A percentile compares a stretch with the other conserved stretches of the same genome.
Conservation (phyloP, 2,888 invertebrate genomes). For the Megaustenia siamemsis region DNA sequence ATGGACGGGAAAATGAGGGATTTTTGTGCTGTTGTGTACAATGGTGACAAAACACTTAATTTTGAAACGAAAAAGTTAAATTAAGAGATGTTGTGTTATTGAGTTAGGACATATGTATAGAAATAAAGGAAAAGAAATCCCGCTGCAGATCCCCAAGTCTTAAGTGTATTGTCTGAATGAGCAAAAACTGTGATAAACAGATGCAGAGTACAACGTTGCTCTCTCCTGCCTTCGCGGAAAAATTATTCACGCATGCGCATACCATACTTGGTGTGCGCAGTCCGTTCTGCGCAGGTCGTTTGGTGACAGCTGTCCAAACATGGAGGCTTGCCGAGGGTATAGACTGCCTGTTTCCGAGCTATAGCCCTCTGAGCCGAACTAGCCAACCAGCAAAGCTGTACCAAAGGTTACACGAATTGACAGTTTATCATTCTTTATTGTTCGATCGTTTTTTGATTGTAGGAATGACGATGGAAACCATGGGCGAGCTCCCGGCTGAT, state of each 20-base stretch:
- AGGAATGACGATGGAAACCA: slow-evolving; percentile 81
- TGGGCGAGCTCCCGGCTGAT: slow-evolving; percentile 79
- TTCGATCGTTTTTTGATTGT: slow-evolving; percentile 78
- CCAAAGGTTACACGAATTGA: slow-evolving; percentile 77
- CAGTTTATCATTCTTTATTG: slow-evolving; percentile 78
- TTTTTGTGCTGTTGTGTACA: slow-evolving; percentile 13
- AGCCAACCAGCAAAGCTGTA: slow-evolving; percentile 76
- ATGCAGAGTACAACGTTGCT: slow-evolving; percentile 57
- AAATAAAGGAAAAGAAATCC: slow-evolving; percentile 7
- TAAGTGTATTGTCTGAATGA: slow-evolving; percentile 48
- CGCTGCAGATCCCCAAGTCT: neutral
- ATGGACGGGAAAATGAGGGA: no score
- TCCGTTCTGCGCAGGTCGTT: slow-evolving; percentile 74
- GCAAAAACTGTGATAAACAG: slow-evolving; percentile 53
- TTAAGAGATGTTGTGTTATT: neutral
- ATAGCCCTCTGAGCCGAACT: slow-evolving; percentile 75
- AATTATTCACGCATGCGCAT: slow-evolving; percentile 72
- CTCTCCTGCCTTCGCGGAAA: slow-evolving; percentile 51
- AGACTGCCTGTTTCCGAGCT: slow-evolving; percentile 75
- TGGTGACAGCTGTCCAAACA: slow-evolving; percentile 79
- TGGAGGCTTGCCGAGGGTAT: slow-evolving; percentile 77
- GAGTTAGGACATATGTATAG: neutral
- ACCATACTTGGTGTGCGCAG: slow-evolving; percentile 72
- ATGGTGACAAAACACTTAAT: neutral
- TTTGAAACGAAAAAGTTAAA: neutral